Conservation (phyloP, 2,888 invertebrate genomes). For the Athrips mouffetella region DNA sequence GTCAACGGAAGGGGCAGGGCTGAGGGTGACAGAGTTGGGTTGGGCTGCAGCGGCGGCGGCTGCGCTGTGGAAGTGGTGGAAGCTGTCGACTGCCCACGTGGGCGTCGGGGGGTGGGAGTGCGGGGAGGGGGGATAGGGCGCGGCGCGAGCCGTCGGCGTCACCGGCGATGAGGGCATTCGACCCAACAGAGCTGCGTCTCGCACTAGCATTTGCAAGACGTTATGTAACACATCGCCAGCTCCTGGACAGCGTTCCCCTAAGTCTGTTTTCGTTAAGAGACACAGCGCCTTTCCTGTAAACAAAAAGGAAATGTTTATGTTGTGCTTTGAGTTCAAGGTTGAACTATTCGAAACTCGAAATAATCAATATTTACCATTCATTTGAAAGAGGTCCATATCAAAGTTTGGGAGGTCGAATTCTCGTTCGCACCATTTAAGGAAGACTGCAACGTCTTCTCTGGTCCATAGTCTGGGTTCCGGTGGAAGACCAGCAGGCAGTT, state of each 20-base stretch:
- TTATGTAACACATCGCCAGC: conserved; percentile 97
- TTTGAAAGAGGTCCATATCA: conserved; percentile 95
- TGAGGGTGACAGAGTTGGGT: conserved; percentile 93
- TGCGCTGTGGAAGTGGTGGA: conserved; percentile 83
- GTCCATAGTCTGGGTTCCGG: conserved; percentile 94
- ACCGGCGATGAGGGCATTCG: conserved; percentile 89
- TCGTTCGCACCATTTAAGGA: conserved; percentile 93
- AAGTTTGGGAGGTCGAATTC: conserved; percentile 95
- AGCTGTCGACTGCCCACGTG: conserved; percentile 82
- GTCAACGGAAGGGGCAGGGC: conserved; percentile 93
- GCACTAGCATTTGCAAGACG: conserved; percentile 91
- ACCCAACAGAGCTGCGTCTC: conserved; percentile 87
- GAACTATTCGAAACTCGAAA: too few relatives aligned
- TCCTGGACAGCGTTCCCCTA: conserved; percentile 94
- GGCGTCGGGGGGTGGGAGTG: conserved; percentile 90
- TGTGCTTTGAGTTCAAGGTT: neutral
- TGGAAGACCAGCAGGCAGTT: conserved; percentile 89
- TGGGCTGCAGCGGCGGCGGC: conserved; percentile 73
- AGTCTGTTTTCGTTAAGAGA: conserved; percentile 91
- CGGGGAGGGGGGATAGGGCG: conserved; percentile 85
- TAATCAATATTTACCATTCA: conserved; percentile 86
- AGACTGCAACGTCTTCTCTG: conserved; percentile 91
- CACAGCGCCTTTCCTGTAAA: conserved; percentile 91
- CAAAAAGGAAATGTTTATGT: neutral
- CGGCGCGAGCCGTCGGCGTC: conserved; percentile 86